Evolutionary conservation across 2,113 vertebrate genomes (phyloP).

Genomic region (Egretta garzetta): DNA sequence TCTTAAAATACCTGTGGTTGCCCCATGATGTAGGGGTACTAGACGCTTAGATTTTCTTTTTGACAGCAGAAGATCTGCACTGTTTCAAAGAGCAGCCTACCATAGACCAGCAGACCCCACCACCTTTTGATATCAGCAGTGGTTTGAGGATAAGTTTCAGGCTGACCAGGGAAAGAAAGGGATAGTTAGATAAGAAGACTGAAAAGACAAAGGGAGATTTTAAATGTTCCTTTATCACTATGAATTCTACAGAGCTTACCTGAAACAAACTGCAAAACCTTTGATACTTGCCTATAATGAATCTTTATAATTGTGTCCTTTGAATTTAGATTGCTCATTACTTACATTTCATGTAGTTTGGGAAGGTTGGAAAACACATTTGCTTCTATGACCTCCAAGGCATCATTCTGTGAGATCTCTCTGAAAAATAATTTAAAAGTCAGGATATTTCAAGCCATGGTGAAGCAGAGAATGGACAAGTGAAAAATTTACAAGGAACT

Average conservation of each 20-base stretch:
- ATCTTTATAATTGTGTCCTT: constrained; percentile 27
- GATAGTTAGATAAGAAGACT: neutral
- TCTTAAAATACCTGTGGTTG: neutral
- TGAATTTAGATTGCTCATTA: constrained; percentile 46
- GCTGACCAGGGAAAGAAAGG: neutral
- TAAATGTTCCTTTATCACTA: neutral
- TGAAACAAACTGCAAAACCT: neutral
- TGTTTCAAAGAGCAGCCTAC: neutral
- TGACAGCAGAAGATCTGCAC: neutral
- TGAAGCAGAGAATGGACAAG: neutral
- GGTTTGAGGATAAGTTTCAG: neutral
- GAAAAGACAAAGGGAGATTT: neutral
- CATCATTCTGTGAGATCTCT: constrained; percentile 84
- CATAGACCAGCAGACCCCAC: neutral
- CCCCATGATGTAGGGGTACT: neutral
- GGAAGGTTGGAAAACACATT: constrained; percentile 79
- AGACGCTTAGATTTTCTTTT: neutral
- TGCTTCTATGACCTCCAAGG: constrained; percentile 80
- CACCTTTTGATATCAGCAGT: neutral
- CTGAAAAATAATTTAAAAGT: constrained; percentile 73
- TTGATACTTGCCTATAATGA: neutral
- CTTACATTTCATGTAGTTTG: constrained; percentile 85
- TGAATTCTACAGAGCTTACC: neutral
- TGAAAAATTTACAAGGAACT: neutral
- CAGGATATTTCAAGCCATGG: neutral